Evolutionary conservation across 2,888 invertebrate genomes (phyloP), one percentile per base, ranked within the genome.

Genomic region (Idaea dimidiata): DNA sequence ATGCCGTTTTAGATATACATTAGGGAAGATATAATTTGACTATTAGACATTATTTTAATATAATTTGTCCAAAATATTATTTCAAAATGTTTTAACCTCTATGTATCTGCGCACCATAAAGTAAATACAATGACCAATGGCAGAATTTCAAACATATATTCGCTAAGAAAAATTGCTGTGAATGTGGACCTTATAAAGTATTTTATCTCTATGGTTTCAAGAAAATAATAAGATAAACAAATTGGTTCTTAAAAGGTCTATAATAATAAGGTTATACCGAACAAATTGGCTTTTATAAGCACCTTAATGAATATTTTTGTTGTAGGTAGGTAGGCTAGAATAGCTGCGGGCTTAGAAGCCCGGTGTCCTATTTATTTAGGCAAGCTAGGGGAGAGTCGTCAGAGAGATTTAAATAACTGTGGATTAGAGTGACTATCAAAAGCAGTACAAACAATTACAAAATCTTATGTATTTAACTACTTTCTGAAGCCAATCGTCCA

Each of bases 291-390:
- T 17, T 7, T 17, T 17, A 17, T 17, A 56, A 17, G 17, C 17
- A 10, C 17, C 18, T 18, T 17, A 17, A 56, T 56, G 18, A 56
- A 56, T 43, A 43, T 75, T 72, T 72, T 77, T 75, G 76, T 73
- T 71, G 78, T 81, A 81, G 71, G 24, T 24, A 24, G 24, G 24
- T 24, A 24, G 3, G 78, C 72, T 75, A 81, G 81, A 74, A 75
- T 81, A 83, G 79, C 76, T 73, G 76, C 76, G 76, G 75, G 78
- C 81, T 83, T 84, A 80, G 82, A 86, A 84, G 78, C 87, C 87
- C 80, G 84, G 83, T 88, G 84, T 84, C 85, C 86, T 87, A 88
- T 83, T 82, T 87, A 77, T 84, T 83, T 74, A 76, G 79, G 76
- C 73, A 72, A 71, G 72, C 70, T 72, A 72, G 71, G 72, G 65